Base-by-base conservation (phyloP, 2,113 vertebrate species). In the Sinosuthora webbiana region DNA sequence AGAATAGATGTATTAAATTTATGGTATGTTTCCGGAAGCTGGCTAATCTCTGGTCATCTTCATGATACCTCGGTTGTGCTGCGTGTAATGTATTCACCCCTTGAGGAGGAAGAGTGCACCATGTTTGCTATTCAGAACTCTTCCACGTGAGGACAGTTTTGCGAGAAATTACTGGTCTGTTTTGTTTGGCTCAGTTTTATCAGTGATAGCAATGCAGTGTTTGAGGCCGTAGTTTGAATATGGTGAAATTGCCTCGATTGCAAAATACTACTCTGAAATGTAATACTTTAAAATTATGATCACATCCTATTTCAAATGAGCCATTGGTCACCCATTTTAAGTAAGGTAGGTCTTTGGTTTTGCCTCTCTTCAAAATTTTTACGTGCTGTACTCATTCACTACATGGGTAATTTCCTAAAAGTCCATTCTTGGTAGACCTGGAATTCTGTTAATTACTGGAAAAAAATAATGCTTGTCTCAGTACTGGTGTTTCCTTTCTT, bases 41-140 rank as follows among this genome's bases (percentile, higher is more conserved):
- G 53, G 18, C 12, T 53, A 5, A 6, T 10, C 4, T 31, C 8
- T 6, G 12, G 12, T 55, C 11, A 1, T n/a, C 28, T 52, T 33
- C 24, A 0, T 2, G 31, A 11, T 65, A 7, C 19, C 8, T n/a
- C 20, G 2, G 0, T 27, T 15, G 31, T 15, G 8, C 65, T 15
- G 11, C 5, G 8, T 17, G 39, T 23, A 6, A 6, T 2, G 13
- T 39, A 1, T 49, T 44, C 21, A 2, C 13, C 3, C 10, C 39
- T 11, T 8, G 15, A 8, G 11, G 39, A 33, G 15, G 31, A 49
- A 22, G 5, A 37, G 49, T 2, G 41, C 9, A 2, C 18, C 1
- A 0, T 6, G 27, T 67, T 82, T 11, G 19, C 35, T 69, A 0
- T 39, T 57, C 70, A 7, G 3, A 64, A 69, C n/a, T 55, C 41